These are phyloP conservation scores for Esox lucius DNA, from an alignment of 2,797 vertebrate genomes.

Conservation along the genomic window DNA sequence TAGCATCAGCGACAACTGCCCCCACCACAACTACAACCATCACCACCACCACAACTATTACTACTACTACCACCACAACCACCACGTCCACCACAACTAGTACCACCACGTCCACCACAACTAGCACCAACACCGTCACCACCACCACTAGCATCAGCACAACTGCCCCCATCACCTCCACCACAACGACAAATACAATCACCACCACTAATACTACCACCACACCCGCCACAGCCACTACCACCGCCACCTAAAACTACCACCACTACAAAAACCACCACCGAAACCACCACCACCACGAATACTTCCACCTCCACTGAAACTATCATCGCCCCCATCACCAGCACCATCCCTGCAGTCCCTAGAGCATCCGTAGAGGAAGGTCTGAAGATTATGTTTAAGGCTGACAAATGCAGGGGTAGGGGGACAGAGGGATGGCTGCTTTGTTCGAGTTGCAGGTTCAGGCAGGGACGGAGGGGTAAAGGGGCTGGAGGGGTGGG, in stretches of 20 bases:
- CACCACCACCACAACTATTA: no score
- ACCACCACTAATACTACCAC: no score
- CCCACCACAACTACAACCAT: not conserved
- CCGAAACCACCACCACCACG: no score
- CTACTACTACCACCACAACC: no score
- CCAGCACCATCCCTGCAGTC: not conserved
- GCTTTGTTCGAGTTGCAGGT: not conserved
- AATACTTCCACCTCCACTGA: not conserved
- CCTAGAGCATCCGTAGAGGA: constrained; percentile 21
- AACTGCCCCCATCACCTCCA: not conserved
- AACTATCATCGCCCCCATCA: not conserved
- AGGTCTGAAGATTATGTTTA: not conserved
- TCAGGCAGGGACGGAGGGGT: not conserved
- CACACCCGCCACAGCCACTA: no score
- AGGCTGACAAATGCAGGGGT: not conserved
- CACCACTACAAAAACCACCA: no score
- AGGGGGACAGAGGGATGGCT: not conserved
- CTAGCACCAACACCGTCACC: no score
- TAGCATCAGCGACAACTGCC: not conserved
- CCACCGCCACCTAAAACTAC: no score
- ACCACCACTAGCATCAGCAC: not conserved
- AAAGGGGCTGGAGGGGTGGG: not conserved
- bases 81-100: not conserved
- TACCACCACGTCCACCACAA: not conserved
- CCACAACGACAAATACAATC: not conserved